Percentiles rank a stretch among this genome's conserved stretches.
These are phyloP conservation scores for Stigmatopora argus DNA, from an alignment of 2,113 vertebrate genomes.

Conservation along the genomic window DNA sequence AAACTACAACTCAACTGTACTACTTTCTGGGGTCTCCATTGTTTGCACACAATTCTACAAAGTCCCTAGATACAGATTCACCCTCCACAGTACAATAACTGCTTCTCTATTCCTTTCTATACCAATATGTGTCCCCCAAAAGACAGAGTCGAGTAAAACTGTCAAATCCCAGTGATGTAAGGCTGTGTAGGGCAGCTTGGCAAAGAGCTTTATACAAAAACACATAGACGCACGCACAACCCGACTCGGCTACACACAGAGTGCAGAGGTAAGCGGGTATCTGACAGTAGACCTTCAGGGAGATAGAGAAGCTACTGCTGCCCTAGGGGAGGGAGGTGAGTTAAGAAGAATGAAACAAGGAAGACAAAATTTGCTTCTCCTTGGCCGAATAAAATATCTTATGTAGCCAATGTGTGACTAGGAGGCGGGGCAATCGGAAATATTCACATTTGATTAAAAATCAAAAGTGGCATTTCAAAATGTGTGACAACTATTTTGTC, in stretches of 20 bases:
- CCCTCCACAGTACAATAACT: slow-evolving; percentile 3
- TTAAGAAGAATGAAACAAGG: background rate
- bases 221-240: slow-evolving; percentile 4
- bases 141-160: slow-evolving; percentile 43
- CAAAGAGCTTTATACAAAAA: slow-evolving; percentile 15
- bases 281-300: slow-evolving; percentile 64
- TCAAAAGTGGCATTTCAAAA: too few relatives aligned
- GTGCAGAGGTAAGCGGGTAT: slow-evolving; percentile 61
- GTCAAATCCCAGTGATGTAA: slow-evolving; percentile 49
- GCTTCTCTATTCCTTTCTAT: slow-evolving; percentile 10
- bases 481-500: too few relatives aligned
- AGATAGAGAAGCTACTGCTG: slow-evolving; percentile 49
- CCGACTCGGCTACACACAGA: slow-evolving; percentile 25
- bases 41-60: slow-evolving; percentile 4
- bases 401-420: too few relatives aligned
- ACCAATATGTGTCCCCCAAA: slow-evolving; percentile 33
- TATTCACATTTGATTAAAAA: too few relatives aligned
- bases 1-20: background rate
- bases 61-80: background rate
- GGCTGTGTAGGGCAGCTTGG: slow-evolving; percentile 17
- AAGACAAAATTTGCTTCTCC: slow-evolving; percentile 21
- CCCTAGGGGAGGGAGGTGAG: slow-evolving; percentile 18
- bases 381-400: too few relatives aligned
- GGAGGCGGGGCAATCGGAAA: too few relatives aligned
- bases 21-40: slow-evolving; percentile 12